These are phyloP conservation scores for Nephrotoma guestfalica DNA, from an alignment of 2,888 invertebrate genomes.

Conservation along the genomic window DNA sequence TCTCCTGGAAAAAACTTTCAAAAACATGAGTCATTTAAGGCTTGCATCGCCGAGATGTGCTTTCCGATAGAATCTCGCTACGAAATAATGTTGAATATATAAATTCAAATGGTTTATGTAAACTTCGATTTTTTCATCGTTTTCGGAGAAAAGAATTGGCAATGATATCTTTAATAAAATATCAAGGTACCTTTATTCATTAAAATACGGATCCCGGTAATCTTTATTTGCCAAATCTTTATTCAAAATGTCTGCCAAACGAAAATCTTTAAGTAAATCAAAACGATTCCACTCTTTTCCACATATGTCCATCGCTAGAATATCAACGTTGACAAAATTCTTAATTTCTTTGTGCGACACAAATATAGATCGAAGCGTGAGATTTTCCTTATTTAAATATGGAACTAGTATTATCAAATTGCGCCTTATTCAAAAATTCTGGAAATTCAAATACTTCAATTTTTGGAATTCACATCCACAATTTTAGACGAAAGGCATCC, in stretches of 20 bases:
- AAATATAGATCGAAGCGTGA: not conserved
- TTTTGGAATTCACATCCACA: not conserved
- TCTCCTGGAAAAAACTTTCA: too few species aligned
- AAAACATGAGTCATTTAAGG: too few species aligned
- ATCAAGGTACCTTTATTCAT: not conserved
- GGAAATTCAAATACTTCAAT: not conserved
- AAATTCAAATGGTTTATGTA: not conserved
- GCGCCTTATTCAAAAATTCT: not conserved
- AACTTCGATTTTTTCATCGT: not conserved
- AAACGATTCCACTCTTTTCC: not conserved
- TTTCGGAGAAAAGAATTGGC: not conserved
- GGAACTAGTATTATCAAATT: not conserved
- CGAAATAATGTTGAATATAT: not conserved
- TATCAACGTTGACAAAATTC: not conserved
- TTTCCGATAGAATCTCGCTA: not conserved
- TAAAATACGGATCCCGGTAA: not conserved
- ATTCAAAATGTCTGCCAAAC: not conserved
- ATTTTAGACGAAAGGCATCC: not conserved
- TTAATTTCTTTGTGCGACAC: not conserved
- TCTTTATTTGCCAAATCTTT: not conserved
- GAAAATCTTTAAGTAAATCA: not conserved
- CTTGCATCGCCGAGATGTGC: too few species aligned
- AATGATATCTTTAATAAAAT: not conserved
- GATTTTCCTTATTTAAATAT: not conserved
- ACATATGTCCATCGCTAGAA: not conserved